Evolutionary conservation across 2,888 invertebrate genomes (phyloP), one percentile per base, ranked within the genome.

Genomic region (Mesorhabditis spiculigera): DNA sequence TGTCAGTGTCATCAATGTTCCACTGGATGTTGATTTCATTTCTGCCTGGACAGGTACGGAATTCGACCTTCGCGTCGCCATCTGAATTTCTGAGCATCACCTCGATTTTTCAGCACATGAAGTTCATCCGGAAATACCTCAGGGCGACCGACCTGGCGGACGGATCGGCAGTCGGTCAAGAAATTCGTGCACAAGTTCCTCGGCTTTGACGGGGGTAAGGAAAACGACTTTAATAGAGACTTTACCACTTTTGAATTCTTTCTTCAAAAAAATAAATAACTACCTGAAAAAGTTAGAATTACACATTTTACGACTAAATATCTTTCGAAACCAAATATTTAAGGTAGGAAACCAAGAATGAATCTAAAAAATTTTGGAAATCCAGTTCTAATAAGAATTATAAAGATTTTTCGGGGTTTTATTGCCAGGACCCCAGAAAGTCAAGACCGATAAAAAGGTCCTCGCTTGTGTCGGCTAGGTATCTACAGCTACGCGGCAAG

Each of bases 121-220:
- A 85, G 72, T 86, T 86, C 74, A 82, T 86, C 45, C 77, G 84
- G 61, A 85, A 85, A 72, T 86, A 86, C 69, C 77, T 86, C 45
- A 77, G 86, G 69, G 86, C 86, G 43, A 86, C 86, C 43, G 86
- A 86, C 73, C 75, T 86, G 65, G 85, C 86, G 44, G 44, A 86
- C 86, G 8, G 86, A 86, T 72, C 76, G 86, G 61, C 85, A 85
- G 75, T 86, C 86, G 62, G 83, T 86, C 68, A 85, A 85, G 74
- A 86, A 86, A 75, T 86, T 86, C 75, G 85, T 86, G 65, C 85
- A 86, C 78, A 86, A 86, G 70, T 86, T 85, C 72, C 81, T 86
- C 58, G 86, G 86, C 66, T 83, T 78, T 68, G 86, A 86, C 73
- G 78, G 78, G 78, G 67, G 78, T 78, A 68, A 64, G 74, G 63